Percentiles rank a stretch among this genome's conserved stretches.
phyloP scores from a whole-genome alignment of 2,888 invertebrate genomes.

The Proisotoma minuta region DNA sequence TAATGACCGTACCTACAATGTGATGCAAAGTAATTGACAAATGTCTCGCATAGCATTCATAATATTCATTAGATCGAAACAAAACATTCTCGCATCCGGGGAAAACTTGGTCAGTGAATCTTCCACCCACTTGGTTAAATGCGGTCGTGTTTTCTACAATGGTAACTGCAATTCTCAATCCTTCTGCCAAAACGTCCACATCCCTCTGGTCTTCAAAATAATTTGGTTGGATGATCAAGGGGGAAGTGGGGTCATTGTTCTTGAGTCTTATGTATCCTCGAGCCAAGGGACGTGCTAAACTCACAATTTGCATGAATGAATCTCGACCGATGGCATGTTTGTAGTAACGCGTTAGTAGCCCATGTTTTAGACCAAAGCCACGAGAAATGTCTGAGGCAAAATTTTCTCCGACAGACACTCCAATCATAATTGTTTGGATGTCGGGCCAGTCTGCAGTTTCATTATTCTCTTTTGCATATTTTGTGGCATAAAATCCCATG shows the following conservation, averaged over 20 bases:
- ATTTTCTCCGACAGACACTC: constrained; percentile 27
- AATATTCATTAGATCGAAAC: constrained; percentile 39
- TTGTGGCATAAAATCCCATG: constrained; percentile 25
- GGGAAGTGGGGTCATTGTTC: constrained; percentile 20
- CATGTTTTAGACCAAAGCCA: constrained; percentile 22
- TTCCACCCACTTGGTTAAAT: constrained; percentile 33
- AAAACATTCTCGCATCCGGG: constrained; percentile 35
- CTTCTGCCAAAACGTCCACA: constrained; percentile 26
- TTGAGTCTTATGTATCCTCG: constrained; percentile 26
- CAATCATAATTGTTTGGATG: constrained; percentile 29
- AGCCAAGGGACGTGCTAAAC: constrained; percentile 24
- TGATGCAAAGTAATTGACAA: constrained; percentile 34
- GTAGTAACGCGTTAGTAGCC: constrained; percentile 23
- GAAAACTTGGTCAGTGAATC: constrained; percentile 34
- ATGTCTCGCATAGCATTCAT: constrained; percentile 36
- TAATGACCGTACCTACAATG: no score
- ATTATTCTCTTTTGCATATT: constrained; percentile 7
- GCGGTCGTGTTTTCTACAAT: constrained; percentile 33
- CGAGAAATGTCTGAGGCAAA: constrained; percentile 25
- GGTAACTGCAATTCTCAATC: constrained; percentile 13
- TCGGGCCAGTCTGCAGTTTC: constrained; percentile 34
- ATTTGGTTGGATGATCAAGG: constrained; percentile 30
- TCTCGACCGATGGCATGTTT: constrained; percentile 26
- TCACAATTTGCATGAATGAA: constrained; percentile 28
- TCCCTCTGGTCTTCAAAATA: constrained; percentile 33